Evolutionary conservation across 2,113 vertebrate genomes (phyloP), one percentile per base, ranked within the genome.

Genomic region (Tragelaphus scriptus): DNA sequence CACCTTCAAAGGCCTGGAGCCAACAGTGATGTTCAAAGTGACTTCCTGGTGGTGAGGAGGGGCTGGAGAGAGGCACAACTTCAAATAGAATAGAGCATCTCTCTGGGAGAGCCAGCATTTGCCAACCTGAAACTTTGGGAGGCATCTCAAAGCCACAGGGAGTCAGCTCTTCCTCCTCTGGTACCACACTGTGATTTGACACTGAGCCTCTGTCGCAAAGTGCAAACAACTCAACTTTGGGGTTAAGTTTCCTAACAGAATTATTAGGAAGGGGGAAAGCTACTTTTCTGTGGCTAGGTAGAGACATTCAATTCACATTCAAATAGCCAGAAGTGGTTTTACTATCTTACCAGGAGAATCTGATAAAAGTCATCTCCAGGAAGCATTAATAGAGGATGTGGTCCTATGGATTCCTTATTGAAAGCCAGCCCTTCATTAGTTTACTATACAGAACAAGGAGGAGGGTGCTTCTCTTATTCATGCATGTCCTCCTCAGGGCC

Each of bases 41-140:
- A 68, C 25, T 61, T 47, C 49, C 47, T 23, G 4, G 56, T 3
- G 26, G 8, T 1, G 0, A 65, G 56, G 61, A 68, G 47, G 61
- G 58, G 44, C 40, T 86, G n/a, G 30, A 40, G 51, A 85, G 82
- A 84, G 85, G 68, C 61, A 36, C 5, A 44, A 81, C 53, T 94
- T 94, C 90, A 98, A 87, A 94, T 0, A 91, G 55, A 61, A 96
- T n/a, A 91, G 89, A 79, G 51, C 30, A 63, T 65, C 88, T 94
- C 81, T 75, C 97, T 30, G 6, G 65, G 93, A 98, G 55, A 63
- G 85, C 68, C 53, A 51, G 77, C 85, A 68, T 56, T 63, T 56
- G 53, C 71, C 87, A 47, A 19, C 26, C 19, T 97, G 91, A 81
- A 87, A 59, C 79, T 88, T 94, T 14, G 47, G 82, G 63, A 65